Conservation (phyloP, 2,797 vertebrate genomes). For the Sebastes matsubarae region DNA sequence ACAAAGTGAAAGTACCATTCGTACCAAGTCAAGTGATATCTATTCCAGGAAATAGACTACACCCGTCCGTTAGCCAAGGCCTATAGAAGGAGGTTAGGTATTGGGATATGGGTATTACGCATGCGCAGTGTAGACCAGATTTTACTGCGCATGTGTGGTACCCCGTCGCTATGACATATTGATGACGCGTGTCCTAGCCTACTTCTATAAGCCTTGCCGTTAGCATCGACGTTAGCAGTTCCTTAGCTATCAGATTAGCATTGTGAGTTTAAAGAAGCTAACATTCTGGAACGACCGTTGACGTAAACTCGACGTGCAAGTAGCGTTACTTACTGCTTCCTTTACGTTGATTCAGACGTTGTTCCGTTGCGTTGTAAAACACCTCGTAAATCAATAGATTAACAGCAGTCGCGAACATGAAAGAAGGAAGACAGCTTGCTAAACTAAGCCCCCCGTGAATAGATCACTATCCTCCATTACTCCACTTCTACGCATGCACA, state of each 20-base stretch:
- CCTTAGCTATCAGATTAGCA: slow-evolving; percentile 52
- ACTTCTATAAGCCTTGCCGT: no score
- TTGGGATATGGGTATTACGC: no score
- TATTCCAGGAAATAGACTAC: slow-evolving; percentile 48
- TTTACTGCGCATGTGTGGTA: no score
- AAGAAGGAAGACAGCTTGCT: slow-evolving; percentile 30
- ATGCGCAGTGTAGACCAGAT: no score
- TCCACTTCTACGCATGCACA: slow-evolving; percentile 61
- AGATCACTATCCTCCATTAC: slow-evolving; percentile 65
- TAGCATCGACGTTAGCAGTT: slow-evolving; percentile 33
- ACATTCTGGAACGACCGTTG: not conserved
- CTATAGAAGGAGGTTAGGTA: no score
- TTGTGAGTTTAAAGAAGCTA: slow-evolving; percentile 36
- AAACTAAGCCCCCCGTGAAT: slow-evolving; percentile 39
- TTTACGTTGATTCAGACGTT: not conserved
- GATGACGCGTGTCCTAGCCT: no score
- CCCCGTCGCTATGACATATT: no score
- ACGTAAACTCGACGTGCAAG: not conserved
- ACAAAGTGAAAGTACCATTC: not conserved
- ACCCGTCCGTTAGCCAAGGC: not conserved
- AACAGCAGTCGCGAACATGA: not conserved
- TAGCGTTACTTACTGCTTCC: not conserved
- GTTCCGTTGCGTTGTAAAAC: not conserved
- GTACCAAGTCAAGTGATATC: not conserved
- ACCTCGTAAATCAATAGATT: not conserved